These are phyloP conservation scores for Anhinga anhinga DNA, from an alignment of 2,113 vertebrate species.

Conservation along the genomic window DNA sequence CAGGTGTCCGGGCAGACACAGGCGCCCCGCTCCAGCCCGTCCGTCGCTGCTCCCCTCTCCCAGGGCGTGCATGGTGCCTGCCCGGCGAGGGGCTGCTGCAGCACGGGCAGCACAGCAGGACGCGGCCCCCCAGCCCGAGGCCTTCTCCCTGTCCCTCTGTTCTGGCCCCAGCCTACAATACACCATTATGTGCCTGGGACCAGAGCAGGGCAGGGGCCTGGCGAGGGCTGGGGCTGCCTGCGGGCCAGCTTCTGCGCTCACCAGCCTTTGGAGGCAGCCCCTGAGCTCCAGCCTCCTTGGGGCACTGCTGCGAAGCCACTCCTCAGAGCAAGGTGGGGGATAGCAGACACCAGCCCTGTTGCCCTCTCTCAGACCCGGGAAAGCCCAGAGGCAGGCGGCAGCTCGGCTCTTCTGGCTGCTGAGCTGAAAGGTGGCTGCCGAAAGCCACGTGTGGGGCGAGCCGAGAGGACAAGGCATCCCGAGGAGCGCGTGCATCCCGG, in stretches of 20 bases:
- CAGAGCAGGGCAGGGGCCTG: not conserved
- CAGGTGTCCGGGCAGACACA: not conserved
- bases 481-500: not conserved
- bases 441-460: not conserved
- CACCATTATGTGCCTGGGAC: not conserved
- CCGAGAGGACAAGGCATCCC: not conserved
- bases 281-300: not conserved
- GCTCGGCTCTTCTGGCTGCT: not conserved
- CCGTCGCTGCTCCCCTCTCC: not conserved
- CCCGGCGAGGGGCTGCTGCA: not conserved
- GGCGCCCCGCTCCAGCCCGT: not conserved
- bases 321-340: not conserved
- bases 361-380: not conserved
- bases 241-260: not conserved
- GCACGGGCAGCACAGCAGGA: not conserved
- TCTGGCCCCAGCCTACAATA: not conserved
- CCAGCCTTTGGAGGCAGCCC: not conserved
- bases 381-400: not conserved
- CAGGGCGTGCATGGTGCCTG: fast-evolving
- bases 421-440: not conserved
- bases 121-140: fast-evolving
- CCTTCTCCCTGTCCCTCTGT: not conserved
- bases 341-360: not conserved
- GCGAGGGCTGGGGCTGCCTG: not conserved
- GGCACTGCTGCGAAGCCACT: not conserved